A percentile compares a stretch with the other conserved stretches of the same genome.
Conservation (phyloP, 2,113 vertebrate species). For the Sebastes schlegelii region DNA sequence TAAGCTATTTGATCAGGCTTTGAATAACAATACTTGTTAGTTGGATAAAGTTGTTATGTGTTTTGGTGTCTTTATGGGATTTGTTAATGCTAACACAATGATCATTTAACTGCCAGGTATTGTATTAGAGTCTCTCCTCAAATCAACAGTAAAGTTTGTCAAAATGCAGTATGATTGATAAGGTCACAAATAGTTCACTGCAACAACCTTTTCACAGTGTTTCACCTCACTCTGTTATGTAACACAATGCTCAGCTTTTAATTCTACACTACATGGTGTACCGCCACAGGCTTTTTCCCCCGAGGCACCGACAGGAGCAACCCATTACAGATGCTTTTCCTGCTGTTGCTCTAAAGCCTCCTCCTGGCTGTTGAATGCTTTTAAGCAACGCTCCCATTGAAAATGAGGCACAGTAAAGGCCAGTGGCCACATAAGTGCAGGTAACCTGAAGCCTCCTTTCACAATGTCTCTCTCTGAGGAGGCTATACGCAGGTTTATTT, state of each 20-base stretch:
- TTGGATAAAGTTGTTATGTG: not conserved
- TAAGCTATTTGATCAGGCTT: not conserved
- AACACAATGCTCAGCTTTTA: constrained; percentile 25
- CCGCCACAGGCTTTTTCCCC: constrained; percentile 20
- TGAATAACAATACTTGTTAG: not conserved
- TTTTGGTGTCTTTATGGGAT: not conserved
- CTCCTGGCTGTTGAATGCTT: constrained; percentile 44
- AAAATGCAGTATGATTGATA: not conserved
- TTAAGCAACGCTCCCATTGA: constrained; percentile 44
- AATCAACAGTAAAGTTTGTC: not conserved
- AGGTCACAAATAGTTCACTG: constrained; percentile 11
- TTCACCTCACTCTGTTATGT: not conserved
- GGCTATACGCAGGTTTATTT: constrained; percentile 41
- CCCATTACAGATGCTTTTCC: constrained; percentile 39
- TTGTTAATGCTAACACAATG: not conserved
- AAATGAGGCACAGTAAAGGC: constrained; percentile 51
- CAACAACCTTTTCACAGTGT: not conserved
- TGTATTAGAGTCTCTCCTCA: not conserved
- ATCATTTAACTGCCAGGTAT: not conserved
- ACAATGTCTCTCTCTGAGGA: constrained; percentile 18
- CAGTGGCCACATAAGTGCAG: constrained; percentile 21
- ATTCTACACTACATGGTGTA: constrained; percentile 3
- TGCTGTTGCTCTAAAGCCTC: constrained; percentile 27
- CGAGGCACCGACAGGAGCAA: constrained; percentile 11
- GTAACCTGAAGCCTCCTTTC: constrained; percentile 39